Conservation (phyloP, 2,797 vertebrate species). For the Ptychobarbus kaznakovi region DNA sequence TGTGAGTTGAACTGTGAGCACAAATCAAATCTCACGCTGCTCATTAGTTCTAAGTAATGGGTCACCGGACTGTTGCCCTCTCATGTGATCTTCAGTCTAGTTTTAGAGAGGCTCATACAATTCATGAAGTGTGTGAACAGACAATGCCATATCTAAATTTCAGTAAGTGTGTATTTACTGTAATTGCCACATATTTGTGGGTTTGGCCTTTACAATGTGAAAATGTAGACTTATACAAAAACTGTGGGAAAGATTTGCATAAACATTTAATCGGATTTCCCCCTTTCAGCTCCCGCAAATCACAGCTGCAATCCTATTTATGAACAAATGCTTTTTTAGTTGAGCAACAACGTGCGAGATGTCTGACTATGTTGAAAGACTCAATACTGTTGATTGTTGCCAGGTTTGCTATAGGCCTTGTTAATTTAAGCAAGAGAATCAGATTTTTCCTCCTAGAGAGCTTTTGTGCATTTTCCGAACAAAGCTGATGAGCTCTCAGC, state of each 20-base stretch:
- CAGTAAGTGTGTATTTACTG: not conserved
- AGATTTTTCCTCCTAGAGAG: slow-evolving; percentile 66
- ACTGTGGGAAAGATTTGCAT: slow-evolving; percentile 33
- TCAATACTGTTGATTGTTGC: slow-evolving; percentile 72
- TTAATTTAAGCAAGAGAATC: slow-evolving; percentile 75
- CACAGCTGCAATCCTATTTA: slow-evolving; percentile 40
- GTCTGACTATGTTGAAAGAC: slow-evolving; percentile 41
- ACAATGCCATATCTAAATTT: not conserved
- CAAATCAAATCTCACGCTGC: slow-evolving; percentile 20
- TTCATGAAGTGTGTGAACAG: not conserved
- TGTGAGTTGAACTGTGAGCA: slow-evolving; percentile 21
- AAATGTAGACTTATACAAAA: not conserved
- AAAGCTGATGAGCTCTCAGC: slow-evolving; percentile 69
- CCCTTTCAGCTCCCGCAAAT: slow-evolving; percentile 48
- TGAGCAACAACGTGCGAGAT: slow-evolving; percentile 48
- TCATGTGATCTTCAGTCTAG: slow-evolving; percentile 32
- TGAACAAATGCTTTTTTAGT: slow-evolving; percentile 68
- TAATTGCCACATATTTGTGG: not conserved
- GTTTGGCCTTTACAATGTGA: not conserved
- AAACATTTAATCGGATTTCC: slow-evolving; percentile 39
- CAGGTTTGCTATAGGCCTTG: slow-evolving; percentile 68
- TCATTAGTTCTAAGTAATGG: slow-evolving; percentile 13
- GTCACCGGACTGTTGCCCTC: slow-evolving; percentile 21
- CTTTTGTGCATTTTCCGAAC: slow-evolving; percentile 69
- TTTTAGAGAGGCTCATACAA: slow-evolving; percentile 11